Evolutionary conservation across 2,888 invertebrate genomes (phyloP).

Genomic region (Pyrocoelia pectoralis): DNA sequence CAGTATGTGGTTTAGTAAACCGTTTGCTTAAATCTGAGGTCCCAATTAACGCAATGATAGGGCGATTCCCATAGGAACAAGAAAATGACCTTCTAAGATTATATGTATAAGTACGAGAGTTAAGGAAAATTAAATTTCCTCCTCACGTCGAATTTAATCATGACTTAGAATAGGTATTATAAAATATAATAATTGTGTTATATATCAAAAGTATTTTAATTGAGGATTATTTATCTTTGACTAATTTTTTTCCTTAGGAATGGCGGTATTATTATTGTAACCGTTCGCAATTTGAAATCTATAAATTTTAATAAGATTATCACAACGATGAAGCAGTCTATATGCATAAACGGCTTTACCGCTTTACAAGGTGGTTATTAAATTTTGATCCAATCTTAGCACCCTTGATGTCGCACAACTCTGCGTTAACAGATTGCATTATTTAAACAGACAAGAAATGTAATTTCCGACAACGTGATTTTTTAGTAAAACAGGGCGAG

Average conservation of each 20-base stretch:
- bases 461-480: constrained; percentile 50
- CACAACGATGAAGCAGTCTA: constrained; percentile 48
- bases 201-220: background rate
- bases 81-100: constrained; percentile 2
- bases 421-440: constrained; percentile 49
- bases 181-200: background rate
- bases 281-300: constrained; percentile 33
- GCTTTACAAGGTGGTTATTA: constrained; percentile 51
- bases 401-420: constrained; percentile 46
- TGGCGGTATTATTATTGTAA: constrained; percentile 11
- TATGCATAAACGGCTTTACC: constrained; percentile 53
- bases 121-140: constrained; percentile 9
- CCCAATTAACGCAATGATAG: background rate
- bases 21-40: no score
- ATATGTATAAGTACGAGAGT: constrained; percentile 9
- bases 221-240: background rate
- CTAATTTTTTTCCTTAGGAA: background rate
- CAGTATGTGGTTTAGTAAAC: no score
- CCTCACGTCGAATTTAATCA: constrained; percentile 3
- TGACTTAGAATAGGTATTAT: background rate
- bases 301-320: constrained; percentile 38
- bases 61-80: background rate
- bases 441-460: constrained; percentile 50
- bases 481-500: constrained; percentile 40
- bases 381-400: constrained; percentile 51